phyloP scores from a whole-genome alignment of 2,113 vertebrate genomes.

The Notarius lentiginosus region DNA sequence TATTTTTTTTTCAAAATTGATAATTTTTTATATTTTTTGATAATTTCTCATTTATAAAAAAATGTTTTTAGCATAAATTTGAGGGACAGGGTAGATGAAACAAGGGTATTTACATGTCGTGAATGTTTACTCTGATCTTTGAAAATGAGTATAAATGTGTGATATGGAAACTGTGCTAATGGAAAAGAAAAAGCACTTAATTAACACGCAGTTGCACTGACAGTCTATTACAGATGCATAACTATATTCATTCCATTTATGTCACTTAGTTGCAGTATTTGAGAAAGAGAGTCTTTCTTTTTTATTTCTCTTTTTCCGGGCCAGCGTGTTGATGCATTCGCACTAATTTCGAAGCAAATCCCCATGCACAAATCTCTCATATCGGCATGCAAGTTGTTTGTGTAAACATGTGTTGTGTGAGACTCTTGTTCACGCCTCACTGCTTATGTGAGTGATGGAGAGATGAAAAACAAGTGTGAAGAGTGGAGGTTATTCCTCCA shows the following conservation, averaged over 20 bases:
- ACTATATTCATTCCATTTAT: neutral
- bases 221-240: slow-evolving; percentile 1
- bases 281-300: slow-evolving; percentile 24
- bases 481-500: slow-evolving; percentile 20
- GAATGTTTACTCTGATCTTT: neutral
- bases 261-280: neutral
- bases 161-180: neutral
- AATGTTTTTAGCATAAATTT: neutral
- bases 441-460: slow-evolving; percentile 26
- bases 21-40: too few relatives aligned
- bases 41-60: too few relatives aligned
- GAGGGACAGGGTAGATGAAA: neutral
- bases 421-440: slow-evolving; percentile 23
- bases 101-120: neutral
- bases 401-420: slow-evolving; percentile 42
- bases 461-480: slow-evolving; percentile 20
- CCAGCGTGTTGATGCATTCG: neutral
- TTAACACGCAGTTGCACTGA: neutral
- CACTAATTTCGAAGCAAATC: slow-evolving; percentile 16
- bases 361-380: neutral
- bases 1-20: neutral
- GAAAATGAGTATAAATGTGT: neutral
- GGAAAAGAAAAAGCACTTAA: slow-evolving; percentile 15
- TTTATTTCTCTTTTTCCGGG: slow-evolving; percentile 42
- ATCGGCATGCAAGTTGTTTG: slow-evolving; percentile 20